phyloP scores from a whole-genome alignment of 2,888 invertebrate species.

The Torymus tubicola region DNA sequence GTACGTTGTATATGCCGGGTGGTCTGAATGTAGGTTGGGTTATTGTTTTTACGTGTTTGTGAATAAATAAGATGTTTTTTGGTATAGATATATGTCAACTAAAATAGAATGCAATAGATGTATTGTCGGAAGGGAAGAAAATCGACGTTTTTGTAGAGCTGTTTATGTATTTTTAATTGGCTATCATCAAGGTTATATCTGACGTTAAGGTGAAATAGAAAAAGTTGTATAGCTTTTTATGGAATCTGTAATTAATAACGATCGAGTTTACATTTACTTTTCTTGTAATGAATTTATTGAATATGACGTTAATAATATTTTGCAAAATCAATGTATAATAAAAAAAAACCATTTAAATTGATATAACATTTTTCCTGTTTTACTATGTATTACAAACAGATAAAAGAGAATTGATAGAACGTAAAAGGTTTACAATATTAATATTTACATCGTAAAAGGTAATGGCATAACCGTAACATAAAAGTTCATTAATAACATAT shows the following conservation, averaged over 20 bases:
- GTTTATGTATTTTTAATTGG: slow-evolving; percentile 45
- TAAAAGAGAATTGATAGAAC: too few species aligned
- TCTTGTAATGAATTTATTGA: not conserved
- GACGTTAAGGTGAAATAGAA: not conserved
- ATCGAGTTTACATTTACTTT: not conserved
- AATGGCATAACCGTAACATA: too few species aligned
- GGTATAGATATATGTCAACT: slow-evolving; percentile 36
- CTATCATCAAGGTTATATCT: slow-evolving; percentile 7
- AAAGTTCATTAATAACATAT: too few species aligned
- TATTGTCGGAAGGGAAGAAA: slow-evolving; percentile 31
- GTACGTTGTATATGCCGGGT: not conserved
- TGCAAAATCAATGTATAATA: too few species aligned
- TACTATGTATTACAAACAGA: too few species aligned
- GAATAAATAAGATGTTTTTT: not conserved
- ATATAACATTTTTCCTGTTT: too few species aligned
- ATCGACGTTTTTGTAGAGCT: slow-evolving; percentile 6
- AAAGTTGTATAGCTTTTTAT: not conserved
- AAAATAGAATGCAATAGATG: slow-evolving; percentile 36
- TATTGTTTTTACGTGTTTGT: slow-evolving; percentile 21
- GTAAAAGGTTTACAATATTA: too few species aligned
- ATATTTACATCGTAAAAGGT: too few species aligned
- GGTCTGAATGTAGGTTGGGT: slow-evolving; percentile 4
- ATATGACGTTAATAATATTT: not conserved
- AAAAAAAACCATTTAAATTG: too few species aligned
- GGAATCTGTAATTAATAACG: too few species aligned